Conservation (phyloP, 2,888 invertebrate species). For the Amphipyra tragopoginis region DNA sequence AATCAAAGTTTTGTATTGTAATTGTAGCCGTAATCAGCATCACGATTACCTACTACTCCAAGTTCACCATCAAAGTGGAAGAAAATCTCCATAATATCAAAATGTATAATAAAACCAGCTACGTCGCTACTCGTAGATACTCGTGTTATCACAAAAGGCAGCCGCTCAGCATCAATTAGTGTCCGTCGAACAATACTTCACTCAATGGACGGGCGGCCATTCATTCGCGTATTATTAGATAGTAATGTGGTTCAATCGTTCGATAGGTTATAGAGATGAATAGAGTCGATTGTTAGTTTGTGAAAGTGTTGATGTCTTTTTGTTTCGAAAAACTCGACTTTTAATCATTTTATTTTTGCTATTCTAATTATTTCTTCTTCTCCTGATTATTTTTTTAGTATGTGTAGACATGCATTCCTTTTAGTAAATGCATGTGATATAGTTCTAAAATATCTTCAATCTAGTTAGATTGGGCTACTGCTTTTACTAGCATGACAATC, state of each 20-base stretch:
- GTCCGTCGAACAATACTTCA: slow-evolving; percentile 78
- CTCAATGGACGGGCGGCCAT: slow-evolving; percentile 81
- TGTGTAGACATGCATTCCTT: too few relatives aligned
- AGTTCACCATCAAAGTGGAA: neutral
- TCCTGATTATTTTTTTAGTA: too few relatives aligned
- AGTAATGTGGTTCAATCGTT: slow-evolving; percentile 72
- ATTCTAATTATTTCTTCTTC: neutral
- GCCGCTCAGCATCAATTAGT: slow-evolving; percentile 79
- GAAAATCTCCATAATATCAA: slow-evolving; percentile 12
- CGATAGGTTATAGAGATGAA: slow-evolving; percentile 64
- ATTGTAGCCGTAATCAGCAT: neutral
- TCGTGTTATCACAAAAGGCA: slow-evolving; percentile 67
- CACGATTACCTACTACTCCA: neutral
- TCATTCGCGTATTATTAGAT: slow-evolving; percentile 75
- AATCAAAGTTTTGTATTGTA: neutral
- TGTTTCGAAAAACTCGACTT: neutral
- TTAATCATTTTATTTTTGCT: neutral
- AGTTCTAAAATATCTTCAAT: too few relatives aligned
- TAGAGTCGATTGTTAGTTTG: slow-evolving; percentile 38
- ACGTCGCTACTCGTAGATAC: slow-evolving; percentile 41
- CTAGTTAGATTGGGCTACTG: too few relatives aligned
- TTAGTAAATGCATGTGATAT: too few relatives aligned
- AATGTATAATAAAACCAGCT: slow-evolving; percentile 40
- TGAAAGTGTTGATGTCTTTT: slow-evolving; percentile 7
- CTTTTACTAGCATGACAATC: too few relatives aligned